Conservation (phyloP, 2,113 vertebrate species). For the Corvus moneduloides region DNA sequence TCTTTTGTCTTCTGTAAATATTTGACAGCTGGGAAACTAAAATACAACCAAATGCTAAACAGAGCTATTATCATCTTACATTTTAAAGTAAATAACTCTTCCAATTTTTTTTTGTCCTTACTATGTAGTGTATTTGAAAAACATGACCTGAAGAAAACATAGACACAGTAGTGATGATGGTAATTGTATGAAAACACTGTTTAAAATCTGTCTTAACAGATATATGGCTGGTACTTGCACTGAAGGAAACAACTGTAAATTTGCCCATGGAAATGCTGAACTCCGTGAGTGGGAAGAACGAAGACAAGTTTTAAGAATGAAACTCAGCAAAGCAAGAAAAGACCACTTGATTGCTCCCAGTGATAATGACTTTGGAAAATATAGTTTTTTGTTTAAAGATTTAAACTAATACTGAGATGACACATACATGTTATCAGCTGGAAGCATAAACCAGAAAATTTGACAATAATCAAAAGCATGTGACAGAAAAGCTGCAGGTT, state of each 20-base stretch:
- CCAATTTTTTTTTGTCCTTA: not conserved
- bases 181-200: not conserved
- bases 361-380: conserved; percentile 99
- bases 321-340: conserved; percentile 94
- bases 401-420: conserved; percentile 85
- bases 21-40: not conserved
- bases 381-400: conserved; percentile 99
- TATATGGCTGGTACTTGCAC: conserved; percentile 85
- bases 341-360: conserved; percentile 97
- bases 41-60: not conserved
- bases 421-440: conserved; percentile 68
- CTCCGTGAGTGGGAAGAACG: conserved; percentile 93
- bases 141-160: not conserved
- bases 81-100: not conserved
- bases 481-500: conserved; percentile 74
- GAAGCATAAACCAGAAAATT: conserved; percentile 76
- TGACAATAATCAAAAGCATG: conserved; percentile 73
- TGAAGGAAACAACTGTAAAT: conserved; percentile 87
- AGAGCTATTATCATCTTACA: not conserved
- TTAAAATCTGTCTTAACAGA: conserved; percentile 68
- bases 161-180: not conserved
- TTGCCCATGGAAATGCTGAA: conserved; percentile 92
- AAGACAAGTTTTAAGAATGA: conserved; percentile 92
- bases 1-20: not conserved
- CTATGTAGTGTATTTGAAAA: not conserved